Evolutionary conservation across 1,140 invertebrate species (phyloP), one percentile per base, ranked within the genome.

Genomic region (Drosophila kurseongensis): DNA sequence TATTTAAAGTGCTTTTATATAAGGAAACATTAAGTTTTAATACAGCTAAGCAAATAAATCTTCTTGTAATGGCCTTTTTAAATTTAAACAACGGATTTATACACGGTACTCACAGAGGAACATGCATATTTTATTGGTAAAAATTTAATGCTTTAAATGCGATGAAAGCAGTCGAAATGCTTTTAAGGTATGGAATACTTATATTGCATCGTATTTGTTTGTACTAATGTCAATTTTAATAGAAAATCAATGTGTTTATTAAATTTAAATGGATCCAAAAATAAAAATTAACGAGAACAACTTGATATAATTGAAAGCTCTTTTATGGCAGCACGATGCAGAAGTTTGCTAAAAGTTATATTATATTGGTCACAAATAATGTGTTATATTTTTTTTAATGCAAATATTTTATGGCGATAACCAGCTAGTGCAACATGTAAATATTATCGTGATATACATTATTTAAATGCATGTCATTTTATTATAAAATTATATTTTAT

Each of bases 371-470:
- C 41, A 16, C 2, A 12, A 4, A 6, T 13, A 45, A 59, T 7
- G 4, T 47, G 16, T 36, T 18, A 36, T 23, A 59, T 47, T 3
- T 47, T 14, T 13, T 45, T 47, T 7, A 59, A 59, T 47, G 56
- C 29, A 47, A 35, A 58, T 58, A 36, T 47, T 36, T 5, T 8
- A 47, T 32, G 29, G 12, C 5, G 41, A 5, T 16, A 18, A 18
- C 5, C 23, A 32, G 16, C 29, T 36, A 3, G 29, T 12, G 29
- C 16, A 32, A 35, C 7, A 13, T 8, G 4, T 47, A n/a, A 27
- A 14, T 36, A 47, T 47, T 27, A 36, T 47, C 56, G 18, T 50
- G n/a, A 50, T 10, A 9, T 3, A 35, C n/a, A 32, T 8, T 1
- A 8, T 7, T 32, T 14, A 51, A 32, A 51, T 16, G 23, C 23